These are phyloP conservation scores for Hydrolagus affinis DNA, from an alignment of 2,113 vertebrate genomes.

Conservation along the genomic window DNA sequence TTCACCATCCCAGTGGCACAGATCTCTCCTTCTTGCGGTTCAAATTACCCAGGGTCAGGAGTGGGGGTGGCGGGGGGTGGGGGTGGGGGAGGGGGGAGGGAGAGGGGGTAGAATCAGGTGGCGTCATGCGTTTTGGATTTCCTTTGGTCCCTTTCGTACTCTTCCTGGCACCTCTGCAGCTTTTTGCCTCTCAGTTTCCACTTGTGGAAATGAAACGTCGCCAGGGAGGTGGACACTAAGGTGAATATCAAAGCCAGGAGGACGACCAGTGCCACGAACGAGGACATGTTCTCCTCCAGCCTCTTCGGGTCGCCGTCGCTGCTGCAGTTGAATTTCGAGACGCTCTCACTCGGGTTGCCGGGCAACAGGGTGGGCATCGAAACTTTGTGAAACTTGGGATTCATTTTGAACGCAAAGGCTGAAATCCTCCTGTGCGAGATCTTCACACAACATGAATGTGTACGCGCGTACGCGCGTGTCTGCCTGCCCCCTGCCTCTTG, in stretches of 20 bases:
- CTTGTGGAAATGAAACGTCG: constrained; percentile 60
- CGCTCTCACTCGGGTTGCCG: constrained; percentile 22
- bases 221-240: constrained; percentile 49
- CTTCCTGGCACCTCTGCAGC: constrained; percentile 55
- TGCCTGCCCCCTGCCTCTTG: neutral
- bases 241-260: constrained; percentile 52
- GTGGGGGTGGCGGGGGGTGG: too few species aligned
- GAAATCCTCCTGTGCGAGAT: neutral
- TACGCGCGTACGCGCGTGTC: too few species aligned
- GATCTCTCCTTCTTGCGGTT: neutral
- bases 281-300: constrained; percentile 50
- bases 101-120: constrained; percentile 13
- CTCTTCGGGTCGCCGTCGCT: constrained; percentile 40
- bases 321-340: constrained; percentile 43
- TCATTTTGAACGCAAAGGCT: constrained; percentile 43
- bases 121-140: constrained; percentile 35
- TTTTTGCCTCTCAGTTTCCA: constrained; percentile 55
- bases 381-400: constrained; percentile 42
- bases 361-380: constrained; percentile 39
- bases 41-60: neutral
- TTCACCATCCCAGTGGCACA: neutral
- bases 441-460: constrained; percentile 19
- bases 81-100: too few species aligned
- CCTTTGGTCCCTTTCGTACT: constrained; percentile 58
- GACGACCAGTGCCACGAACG: constrained; percentile 50